Conservation (phyloP, 2,888 invertebrate species). For the Orthosia incerta region DNA sequence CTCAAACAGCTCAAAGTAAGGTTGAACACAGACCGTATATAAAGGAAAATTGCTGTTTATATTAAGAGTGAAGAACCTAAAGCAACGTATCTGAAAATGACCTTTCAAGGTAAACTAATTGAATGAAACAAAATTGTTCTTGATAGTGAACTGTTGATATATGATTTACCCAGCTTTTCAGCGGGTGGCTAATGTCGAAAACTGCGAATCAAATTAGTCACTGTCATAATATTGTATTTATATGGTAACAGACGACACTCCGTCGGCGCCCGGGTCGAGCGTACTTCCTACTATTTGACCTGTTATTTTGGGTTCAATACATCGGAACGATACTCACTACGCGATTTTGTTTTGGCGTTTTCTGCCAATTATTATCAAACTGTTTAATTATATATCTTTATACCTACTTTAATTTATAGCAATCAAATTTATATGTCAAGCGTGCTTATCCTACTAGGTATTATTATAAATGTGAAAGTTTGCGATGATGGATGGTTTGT, state of each 20-base stretch:
- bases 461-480: no score
- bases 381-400: no score
- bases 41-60: conserved; percentile 15
- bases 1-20: background rate
- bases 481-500: no score
- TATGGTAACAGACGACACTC: conserved; percentile 71
- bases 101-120: background rate
- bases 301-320: conserved; percentile 84
- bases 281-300: conserved; percentile 80
- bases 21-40: conserved; percentile 1
- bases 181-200: background rate
- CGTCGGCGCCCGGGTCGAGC: conserved; percentile 70
- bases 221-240: conserved; percentile 73
- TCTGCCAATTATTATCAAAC: no score
- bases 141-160: conserved; percentile 2
- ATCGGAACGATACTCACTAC: conserved; percentile 72
- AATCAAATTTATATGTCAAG: no score
- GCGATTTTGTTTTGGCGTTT: conserved; percentile 50
- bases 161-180: conserved; percentile 14
- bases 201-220: conserved; percentile 70
- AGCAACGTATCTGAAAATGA: background rate
- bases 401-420: no score
- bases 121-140: background rate
- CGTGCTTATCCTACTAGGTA: no score
- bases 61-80: background rate